Conservation (phyloP, 1,140 invertebrate genomes). For the Drosophila mojavensis region DNA sequence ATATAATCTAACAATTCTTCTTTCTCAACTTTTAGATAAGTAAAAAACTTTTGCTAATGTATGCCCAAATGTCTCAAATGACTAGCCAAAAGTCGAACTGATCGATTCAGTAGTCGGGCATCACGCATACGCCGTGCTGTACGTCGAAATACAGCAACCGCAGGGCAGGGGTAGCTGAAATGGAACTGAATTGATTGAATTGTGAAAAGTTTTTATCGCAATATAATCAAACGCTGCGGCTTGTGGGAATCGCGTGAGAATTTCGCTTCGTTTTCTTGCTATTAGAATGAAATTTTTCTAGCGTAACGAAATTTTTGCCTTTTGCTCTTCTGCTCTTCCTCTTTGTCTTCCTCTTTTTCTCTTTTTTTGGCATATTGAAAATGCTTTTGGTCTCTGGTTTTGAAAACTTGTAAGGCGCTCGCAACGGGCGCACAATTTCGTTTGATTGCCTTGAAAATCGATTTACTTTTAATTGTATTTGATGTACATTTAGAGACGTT, state of each 20-base stretch:
- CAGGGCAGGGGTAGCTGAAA: slow-evolving; percentile 17
- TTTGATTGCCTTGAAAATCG: slow-evolving; percentile 67
- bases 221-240: slow-evolving; percentile 68
- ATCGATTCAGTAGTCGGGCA: neutral
- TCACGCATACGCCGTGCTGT: slow-evolving; percentile 57
- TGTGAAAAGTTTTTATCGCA: slow-evolving; percentile 72
- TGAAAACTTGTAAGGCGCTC: slow-evolving; percentile 38
- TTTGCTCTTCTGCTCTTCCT: slow-evolving; percentile 15
- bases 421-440: slow-evolving; percentile 17
- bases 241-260: slow-evolving; percentile 59
- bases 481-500: slow-evolving; percentile 27
- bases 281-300: slow-evolving; percentile 61
- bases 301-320: slow-evolving; percentile 30
- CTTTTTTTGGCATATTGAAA: slow-evolving; percentile 35
- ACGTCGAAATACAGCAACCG: slow-evolving; percentile 1
- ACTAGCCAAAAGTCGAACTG: neutral
- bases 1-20: too few species aligned
- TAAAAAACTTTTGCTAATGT: too few species aligned
- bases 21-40: too few species aligned
- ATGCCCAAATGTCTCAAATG: too few species aligned
- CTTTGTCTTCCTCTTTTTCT: too few species aligned
- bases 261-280: slow-evolving; percentile 26
- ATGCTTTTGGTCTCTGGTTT: slow-evolving; percentile 22
- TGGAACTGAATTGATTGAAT: slow-evolving; percentile 76
- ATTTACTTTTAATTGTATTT: slow-evolving; percentile 67